A percentile compares a stretch with the other conserved stretches of the same genome.
These are phyloP conservation scores for Xanthia icteritia DNA, from an alignment of 2,888 invertebrate species.

Conservation along the genomic window DNA sequence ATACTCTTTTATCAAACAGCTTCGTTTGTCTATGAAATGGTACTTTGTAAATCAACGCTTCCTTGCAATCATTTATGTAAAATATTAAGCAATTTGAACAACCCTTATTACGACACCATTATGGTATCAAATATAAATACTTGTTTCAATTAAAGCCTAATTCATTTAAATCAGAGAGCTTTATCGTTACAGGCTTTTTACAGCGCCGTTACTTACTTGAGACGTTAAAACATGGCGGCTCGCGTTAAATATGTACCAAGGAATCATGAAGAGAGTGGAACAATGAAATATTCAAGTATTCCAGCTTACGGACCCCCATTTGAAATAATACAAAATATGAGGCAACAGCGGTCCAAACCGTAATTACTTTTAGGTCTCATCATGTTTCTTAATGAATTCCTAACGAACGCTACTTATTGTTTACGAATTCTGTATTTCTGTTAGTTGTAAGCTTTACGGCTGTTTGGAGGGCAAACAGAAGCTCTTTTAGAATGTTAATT, in stretches of 20 bases:
- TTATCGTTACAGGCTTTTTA: constrained; percentile 42
- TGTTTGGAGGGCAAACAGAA: constrained; percentile 22
- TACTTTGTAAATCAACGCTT: constrained; percentile 9
- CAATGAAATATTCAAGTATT: constrained; percentile 76
- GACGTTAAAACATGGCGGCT: constrained; percentile 66
- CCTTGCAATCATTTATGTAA: constrained; percentile 3
- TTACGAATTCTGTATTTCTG: constrained; percentile 43
- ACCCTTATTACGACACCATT: constrained; percentile 19
- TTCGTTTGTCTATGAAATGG: constrained; percentile 5
- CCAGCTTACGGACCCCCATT: constrained; percentile 45
- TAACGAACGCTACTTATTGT: constrained; percentile 58
- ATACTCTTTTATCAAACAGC: constrained; percentile 1
- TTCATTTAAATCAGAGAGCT: constrained; percentile 11
- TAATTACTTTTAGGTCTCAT: constrained; percentile 63
- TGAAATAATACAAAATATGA: constrained; percentile 60
- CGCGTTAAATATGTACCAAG: constrained; percentile 77
- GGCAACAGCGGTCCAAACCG: constrained; percentile 47
- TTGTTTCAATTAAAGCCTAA: constrained; percentile 44
- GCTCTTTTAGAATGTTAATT: constrained; percentile 38
- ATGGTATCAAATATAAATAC: constrained; percentile 40
- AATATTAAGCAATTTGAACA: constrained; percentile 12
- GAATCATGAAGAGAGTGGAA: constrained; percentile 73
- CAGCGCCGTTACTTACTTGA: constrained; percentile 43
- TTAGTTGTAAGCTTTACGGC: constrained; percentile 22
- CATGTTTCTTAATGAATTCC: constrained; percentile 61